Evolutionary conservation across 2,888 invertebrate species (phyloP), one percentile per base, ranked within the genome.

Genomic region (Hermaeophaga mercurialis): DNA sequence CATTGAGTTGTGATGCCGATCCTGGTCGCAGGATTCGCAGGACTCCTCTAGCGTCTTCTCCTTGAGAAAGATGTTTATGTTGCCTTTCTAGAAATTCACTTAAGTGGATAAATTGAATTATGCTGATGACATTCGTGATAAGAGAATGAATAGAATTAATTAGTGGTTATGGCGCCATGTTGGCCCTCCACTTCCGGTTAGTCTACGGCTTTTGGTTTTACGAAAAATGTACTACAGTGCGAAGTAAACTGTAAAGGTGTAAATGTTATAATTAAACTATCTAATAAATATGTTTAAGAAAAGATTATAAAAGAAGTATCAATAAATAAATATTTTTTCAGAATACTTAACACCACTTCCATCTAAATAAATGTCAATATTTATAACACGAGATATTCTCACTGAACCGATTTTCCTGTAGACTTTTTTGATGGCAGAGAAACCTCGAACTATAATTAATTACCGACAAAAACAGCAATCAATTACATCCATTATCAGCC

Each of bases 401-500:
- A 15, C 15, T 15, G 15, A 18, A 8, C 3, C 17, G 1, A 2
- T 38, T 12, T 15, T 38, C 6, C 38, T 38, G 1, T 3, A 2
- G n/a, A 8, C 3, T 24, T 9, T 43, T 39, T 36, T 24, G 9
- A 47, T 18, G 17, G n/a, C 22, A 11, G 19, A 28, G 17, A 22
- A 52, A 43, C 43, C 43, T 12, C 43, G 24, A 34, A 41, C 17
- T 34, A 34, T 52, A 52, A 52, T 52, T 52, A 52, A 52, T 52
- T 43, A 44, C 34, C 19, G 34, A 33, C 34, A 31, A 52, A 52
- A 52, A 52, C 52, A 52, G 43, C 43, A 52, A 52, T 52, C 52
- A 44, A 52, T 52, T 43, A 52, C 43, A 9, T 43, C 34, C 43
- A 52, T 52, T 52, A 52, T 52, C 52, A 34, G 52, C 31, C 52